Evolutionary conservation across 2,797 vertebrate species (phyloP).

Genomic region (Enteromius unitaeniatus): DNA sequence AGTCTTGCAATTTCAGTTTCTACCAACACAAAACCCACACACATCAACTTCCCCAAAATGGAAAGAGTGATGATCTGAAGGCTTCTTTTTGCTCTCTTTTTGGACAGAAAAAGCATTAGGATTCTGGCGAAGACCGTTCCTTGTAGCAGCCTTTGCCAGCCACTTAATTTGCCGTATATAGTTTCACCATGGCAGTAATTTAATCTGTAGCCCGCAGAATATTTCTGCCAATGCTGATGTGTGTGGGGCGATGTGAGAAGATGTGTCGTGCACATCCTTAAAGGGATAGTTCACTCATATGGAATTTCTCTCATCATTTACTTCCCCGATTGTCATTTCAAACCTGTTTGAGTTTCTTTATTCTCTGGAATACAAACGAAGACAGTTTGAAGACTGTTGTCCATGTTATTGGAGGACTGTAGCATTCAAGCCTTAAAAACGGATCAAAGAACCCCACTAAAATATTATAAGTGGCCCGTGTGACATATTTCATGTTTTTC

Average conservation of each 20-base stretch:
- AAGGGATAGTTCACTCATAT: background rate
- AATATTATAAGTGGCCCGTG: background rate
- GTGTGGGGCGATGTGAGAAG: constrained; percentile 21
- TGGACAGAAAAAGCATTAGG: constrained; percentile 66
- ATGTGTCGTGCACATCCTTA: constrained; percentile 12
- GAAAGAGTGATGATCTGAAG: constrained; percentile 2
- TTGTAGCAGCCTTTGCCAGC: constrained; percentile 63
- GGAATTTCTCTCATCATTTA: background rate
- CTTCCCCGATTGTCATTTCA: background rate
- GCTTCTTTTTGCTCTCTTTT: constrained; percentile 29
- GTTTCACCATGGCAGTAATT: constrained; percentile 66
- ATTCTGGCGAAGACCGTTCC: constrained; percentile 55
- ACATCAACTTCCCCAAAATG: background rate
- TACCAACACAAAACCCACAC: background rate
- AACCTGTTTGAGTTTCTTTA: background rate
- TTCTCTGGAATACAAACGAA: background rate
- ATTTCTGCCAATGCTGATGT: constrained; percentile 42
- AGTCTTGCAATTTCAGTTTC: background rate
- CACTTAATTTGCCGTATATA: constrained; percentile 70
- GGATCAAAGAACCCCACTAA: background rate
- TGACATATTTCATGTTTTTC: background rate
- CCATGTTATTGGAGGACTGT: background rate
- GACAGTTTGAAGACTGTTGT: background rate
- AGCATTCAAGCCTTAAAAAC: background rate
- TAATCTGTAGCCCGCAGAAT: constrained; percentile 58